Conservation (phyloP, 2,797 vertebrate genomes). For the Serranus cabrilla region DNA sequence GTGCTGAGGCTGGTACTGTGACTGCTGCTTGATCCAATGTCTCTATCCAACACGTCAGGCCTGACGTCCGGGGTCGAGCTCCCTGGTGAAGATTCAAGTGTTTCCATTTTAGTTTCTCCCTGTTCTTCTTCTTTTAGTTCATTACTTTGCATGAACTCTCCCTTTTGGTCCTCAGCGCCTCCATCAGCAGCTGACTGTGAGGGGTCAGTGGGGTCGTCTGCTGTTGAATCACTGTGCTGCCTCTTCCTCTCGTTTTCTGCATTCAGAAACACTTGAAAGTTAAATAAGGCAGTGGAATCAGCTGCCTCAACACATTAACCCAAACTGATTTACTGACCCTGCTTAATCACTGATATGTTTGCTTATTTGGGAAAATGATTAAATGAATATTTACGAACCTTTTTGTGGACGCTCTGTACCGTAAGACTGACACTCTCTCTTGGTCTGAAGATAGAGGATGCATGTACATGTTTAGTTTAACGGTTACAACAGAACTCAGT, state of each 20-base stretch:
- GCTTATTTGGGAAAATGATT: not conserved
- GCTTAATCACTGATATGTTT: not conserved
- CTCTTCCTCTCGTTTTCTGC: too few relatives aligned
- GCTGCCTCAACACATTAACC: not conserved
- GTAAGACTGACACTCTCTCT: rapidly evolving
- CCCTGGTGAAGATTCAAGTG: not conserved
- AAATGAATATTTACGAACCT: constrained; percentile 26
- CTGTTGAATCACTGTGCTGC: too few relatives aligned
- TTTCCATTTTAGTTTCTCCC: not conserved
- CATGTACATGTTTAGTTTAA: too few relatives aligned
- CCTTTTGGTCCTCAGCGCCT: not conserved
- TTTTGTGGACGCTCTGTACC: rapidly evolving
- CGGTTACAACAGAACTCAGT: too few relatives aligned
- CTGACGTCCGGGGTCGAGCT: not conserved
- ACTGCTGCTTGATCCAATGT: not conserved
- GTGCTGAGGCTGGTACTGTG: not conserved
- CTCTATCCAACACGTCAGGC: not conserved
- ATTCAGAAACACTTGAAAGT: too few relatives aligned
- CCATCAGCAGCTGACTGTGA: rapidly evolving
- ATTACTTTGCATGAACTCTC: not conserved
- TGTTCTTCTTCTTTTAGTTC: not conserved
- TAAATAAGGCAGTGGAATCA: too few relatives aligned
- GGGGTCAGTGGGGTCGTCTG: not conserved
- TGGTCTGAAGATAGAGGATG: constrained; percentile 19
- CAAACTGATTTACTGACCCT: too few relatives aligned